Conservation (phyloP, 2,888 invertebrate genomes). For the Melitaea athalia region DNA sequence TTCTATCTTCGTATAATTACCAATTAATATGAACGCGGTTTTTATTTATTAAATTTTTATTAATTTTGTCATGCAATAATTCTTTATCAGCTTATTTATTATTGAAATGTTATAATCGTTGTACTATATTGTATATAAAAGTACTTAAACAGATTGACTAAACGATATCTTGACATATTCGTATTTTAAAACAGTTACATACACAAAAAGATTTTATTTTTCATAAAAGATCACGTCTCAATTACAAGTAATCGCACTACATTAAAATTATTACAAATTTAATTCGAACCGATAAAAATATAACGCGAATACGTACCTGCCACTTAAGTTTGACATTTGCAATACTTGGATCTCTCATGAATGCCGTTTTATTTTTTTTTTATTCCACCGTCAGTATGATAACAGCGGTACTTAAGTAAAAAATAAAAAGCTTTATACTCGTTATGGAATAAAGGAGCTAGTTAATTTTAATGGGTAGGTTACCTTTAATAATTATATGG, state of each 20-base stretch:
- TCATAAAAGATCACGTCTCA: slow-evolving; percentile 5
- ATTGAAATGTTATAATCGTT: too few relatives aligned
- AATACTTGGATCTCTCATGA: slow-evolving; percentile 23
- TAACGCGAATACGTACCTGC: slow-evolving; percentile 13
- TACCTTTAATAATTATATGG: slow-evolving; percentile 23
- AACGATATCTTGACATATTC: too few relatives aligned
- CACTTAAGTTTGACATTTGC: slow-evolving; percentile 34
- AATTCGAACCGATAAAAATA: slow-evolving; percentile 20
- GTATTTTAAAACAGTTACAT: too few relatives aligned
- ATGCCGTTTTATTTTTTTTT: slow-evolving; percentile 22
- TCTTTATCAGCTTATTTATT: too few relatives aligned
- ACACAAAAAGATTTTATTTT: background rate
- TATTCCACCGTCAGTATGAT: slow-evolving; percentile 22
- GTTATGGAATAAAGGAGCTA: slow-evolving; percentile 26
- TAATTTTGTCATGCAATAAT: too few relatives aligned
- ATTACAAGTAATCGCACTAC: background rate
- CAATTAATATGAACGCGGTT: too few relatives aligned
- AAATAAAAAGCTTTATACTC: slow-evolving; percentile 23
- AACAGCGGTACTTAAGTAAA: slow-evolving; percentile 30
- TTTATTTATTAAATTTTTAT: too few relatives aligned
- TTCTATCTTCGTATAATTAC: too few relatives aligned
- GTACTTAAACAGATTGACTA: too few relatives aligned
- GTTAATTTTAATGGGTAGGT: slow-evolving; percentile 30
- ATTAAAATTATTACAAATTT: slow-evolving; percentile 15
- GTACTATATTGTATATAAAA: too few relatives aligned